Conservation (phyloP, 2,888 invertebrate genomes). For the Aspidiotus destructor region DNA sequence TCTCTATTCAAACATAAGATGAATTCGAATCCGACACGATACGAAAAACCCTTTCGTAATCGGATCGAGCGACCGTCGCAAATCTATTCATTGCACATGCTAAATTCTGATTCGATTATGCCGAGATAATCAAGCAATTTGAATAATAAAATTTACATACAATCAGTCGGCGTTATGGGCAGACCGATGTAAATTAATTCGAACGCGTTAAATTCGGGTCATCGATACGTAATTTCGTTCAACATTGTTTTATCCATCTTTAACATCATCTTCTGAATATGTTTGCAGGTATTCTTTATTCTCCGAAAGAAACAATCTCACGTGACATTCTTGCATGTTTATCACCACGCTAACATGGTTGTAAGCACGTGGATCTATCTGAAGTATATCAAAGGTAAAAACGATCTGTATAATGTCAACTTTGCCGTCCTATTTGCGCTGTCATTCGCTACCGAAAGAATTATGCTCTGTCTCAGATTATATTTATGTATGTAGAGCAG, state of each 20-base stretch:
- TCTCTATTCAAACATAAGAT: neutral
- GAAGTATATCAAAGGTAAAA: conserved; percentile 62
- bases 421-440: neutral
- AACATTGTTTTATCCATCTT: too few relatives aligned
- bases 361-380: conserved; percentile 69
- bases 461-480: too few relatives aligned
- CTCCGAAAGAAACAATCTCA: conserved; percentile 81
- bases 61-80: neutral
- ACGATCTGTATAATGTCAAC: neutral
- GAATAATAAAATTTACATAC: too few relatives aligned
- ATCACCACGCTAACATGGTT: conserved; percentile 75
- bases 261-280: neutral
- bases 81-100: too few relatives aligned
- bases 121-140: too few relatives aligned
- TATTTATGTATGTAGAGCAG: neutral
- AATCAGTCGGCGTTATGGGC: too few relatives aligned
- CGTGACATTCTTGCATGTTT: conserved; percentile 77
- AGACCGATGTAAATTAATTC: neutral
- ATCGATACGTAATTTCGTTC: neutral
- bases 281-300: conserved; percentile 62
- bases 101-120: too few relatives aligned
- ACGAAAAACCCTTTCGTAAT: neutral
- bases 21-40: neutral
- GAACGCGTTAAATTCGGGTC: neutral
- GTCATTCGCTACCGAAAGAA: neutral